Conservation (phyloP, 2,888 invertebrate genomes). For the Nomada fabriciana region DNA sequence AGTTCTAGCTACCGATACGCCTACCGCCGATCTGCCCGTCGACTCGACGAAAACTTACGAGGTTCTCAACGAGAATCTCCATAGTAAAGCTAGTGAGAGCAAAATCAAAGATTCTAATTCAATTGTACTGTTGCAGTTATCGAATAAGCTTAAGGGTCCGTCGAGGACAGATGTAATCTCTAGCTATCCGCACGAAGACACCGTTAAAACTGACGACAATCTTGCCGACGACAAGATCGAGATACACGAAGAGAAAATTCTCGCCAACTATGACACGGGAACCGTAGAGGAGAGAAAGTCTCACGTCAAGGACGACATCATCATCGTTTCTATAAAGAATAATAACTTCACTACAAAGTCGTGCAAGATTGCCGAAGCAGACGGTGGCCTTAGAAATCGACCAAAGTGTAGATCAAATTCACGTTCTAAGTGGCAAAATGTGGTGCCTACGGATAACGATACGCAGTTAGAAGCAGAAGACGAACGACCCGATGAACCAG, state of each 20-base stretch:
- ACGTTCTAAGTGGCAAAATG: conserved; percentile 45
- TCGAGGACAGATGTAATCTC: conserved; percentile 20
- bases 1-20: conserved; percentile 76
- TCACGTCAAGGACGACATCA: conserved; percentile 20
- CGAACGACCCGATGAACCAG: conserved; percentile 67
- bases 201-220: conserved; percentile 4
- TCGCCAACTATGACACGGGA: conserved; percentile 3
- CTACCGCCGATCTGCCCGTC: conserved; percentile 74
- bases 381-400: conserved; percentile 56
- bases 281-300: conserved; percentile 29
- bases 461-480: conserved; percentile 52
- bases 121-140: conserved; percentile 1
- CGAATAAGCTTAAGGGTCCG: conserved; percentile 13
- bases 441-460: conserved; percentile 10
- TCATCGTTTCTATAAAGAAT: conserved; percentile 36
- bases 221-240: conserved; percentile 54
- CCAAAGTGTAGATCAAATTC: conserved; percentile 36
- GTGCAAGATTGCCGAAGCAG: conserved; percentile 65
- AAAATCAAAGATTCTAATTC: conserved; percentile 38
- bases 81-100: conserved; percentile 20
- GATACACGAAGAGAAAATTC: conserved; percentile 64
- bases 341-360: conserved; percentile 15
- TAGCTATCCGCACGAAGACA: conserved; percentile 31
- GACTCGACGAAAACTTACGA: conserved; percentile 77
- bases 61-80: conserved; percentile 42